phyloP scores from a whole-genome alignment of 1,140 invertebrate genomes.

The Bombus waltoni region DNA sequence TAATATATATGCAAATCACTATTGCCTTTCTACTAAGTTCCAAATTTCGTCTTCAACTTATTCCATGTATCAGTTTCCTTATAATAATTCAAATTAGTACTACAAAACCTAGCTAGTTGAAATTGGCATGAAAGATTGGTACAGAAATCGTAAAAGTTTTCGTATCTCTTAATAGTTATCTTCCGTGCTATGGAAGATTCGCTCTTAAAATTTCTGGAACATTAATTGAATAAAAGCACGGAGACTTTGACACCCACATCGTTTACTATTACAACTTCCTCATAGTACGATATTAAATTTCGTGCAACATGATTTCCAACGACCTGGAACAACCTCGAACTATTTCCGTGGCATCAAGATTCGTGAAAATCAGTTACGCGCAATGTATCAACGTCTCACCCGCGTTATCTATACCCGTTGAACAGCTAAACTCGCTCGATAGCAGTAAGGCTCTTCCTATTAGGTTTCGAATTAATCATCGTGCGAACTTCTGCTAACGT shows the following conservation, averaged over 20 bases:
- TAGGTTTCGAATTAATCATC: not conserved
- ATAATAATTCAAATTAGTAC: too few relatives aligned
- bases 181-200: too few relatives aligned
- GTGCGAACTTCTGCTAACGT: not conserved
- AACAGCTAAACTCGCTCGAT: not conserved
- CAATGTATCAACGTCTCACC: not conserved
- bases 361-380: not conserved
- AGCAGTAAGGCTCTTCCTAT: not conserved
- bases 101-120: too few relatives aligned
- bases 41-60: too few relatives aligned
- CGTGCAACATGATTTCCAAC: not conserved
- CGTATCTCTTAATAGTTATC: too few relatives aligned
- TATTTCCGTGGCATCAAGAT: not conserved
- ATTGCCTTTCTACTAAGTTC: not conserved
- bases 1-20: conserved; percentile 12
- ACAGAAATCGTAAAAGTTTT: too few relatives aligned
- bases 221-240: too few relatives aligned
- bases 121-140: too few relatives aligned
- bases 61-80: not conserved
- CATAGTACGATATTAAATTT: not conserved
- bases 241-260: too few relatives aligned
- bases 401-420: too few relatives aligned
- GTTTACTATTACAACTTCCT: too few relatives aligned
- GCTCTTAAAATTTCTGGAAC: too few relatives aligned
- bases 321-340: not conserved